These are phyloP conservation scores for Drosophila jambulina DNA, from an alignment of 1,140 invertebrate genomes.

Conservation along the genomic window DNA sequence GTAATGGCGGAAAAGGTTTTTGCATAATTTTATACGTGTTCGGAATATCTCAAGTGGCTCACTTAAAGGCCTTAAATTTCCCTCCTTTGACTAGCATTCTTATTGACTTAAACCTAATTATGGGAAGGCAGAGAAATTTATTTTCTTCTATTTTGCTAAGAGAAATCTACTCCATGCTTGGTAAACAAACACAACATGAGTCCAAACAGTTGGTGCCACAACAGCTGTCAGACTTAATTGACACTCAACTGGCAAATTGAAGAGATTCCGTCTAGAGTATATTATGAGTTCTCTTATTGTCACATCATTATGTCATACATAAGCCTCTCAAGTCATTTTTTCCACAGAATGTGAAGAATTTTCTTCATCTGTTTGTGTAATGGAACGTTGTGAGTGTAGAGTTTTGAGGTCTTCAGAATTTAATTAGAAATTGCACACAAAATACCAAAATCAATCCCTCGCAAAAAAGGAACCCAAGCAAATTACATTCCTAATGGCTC, in stretches of 20 bases:
- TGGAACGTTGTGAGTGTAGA: not conserved
- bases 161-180: not conserved
- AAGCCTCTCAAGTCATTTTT: not conserved
- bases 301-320: constrained; percentile 12
- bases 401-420: no score
- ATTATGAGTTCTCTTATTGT: constrained; percentile 25
- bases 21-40: constrained; percentile 28
- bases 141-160: not conserved
- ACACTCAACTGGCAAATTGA: constrained; percentile 14
- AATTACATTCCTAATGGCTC: not conserved
- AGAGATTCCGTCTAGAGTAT: not conserved
- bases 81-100: not conserved
- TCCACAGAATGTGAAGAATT: not conserved
- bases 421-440: constrained; percentile 6
- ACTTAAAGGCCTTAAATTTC: constrained; percentile 3
- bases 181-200: not conserved
- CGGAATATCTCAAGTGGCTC: constrained; percentile 24
- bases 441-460: not conserved
- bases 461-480: not conserved
- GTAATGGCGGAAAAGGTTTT: constrained; percentile 9
- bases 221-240: constrained; percentile 24
- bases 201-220: constrained; percentile 5
- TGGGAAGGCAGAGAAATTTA: not conserved
- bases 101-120: constrained; percentile 17
- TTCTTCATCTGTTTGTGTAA: not conserved